Evolutionary conservation across 2,797 vertebrate genomes (phyloP), one percentile per base, ranked within the genome.

Genomic region (Hipposideros larvatus): DNA sequence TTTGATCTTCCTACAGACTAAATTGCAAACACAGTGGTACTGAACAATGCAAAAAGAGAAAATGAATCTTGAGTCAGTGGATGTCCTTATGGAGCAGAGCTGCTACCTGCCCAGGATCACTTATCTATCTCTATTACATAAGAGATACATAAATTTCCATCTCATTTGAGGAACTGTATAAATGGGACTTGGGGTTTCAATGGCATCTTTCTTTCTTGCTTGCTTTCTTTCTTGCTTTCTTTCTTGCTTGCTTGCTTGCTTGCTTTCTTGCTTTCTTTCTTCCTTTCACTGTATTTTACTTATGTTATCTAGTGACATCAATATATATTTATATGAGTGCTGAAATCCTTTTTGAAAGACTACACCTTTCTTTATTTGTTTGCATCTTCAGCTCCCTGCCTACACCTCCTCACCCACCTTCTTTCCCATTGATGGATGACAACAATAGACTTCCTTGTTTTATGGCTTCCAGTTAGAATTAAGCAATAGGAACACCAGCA

Each of bases 401-500:
- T 34, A 70, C 16, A 61, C 14, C 14, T 43, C 34, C 46, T 46
- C 16, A 8, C 16, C 4, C 75, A 75, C 18, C 28, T 91, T 68
- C 26, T 43, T 73, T 19, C 43, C 18, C 31, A 31, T 21, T 80
- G 43, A 75, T 85, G 57, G n/a, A 77, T 26, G 43, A 22, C 28
- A 92, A 34, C 57, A 28, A 1, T 55, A 19, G 57, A 11, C 16
- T 66, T 65, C 11, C 34, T 14, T 48, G 65, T 4, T 90, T 6
- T 80, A 53, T 77, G 41, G 15, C 73, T 93, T 91, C 41, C 11
- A 80, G 22, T 80, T 84, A 80, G n/a, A 91, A 71, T 66, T 96
- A 37, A 34, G 11, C 7, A 10, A 9, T 53, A 5, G 43, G 43
- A 48, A 74, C 24, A 18, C 4, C 7, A 63, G 41, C 19, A 88